Evolutionary conservation across 53 echinoderm and acorn worm genomes (phyloP).

Genomic region (Crossaster papposus): DNA sequence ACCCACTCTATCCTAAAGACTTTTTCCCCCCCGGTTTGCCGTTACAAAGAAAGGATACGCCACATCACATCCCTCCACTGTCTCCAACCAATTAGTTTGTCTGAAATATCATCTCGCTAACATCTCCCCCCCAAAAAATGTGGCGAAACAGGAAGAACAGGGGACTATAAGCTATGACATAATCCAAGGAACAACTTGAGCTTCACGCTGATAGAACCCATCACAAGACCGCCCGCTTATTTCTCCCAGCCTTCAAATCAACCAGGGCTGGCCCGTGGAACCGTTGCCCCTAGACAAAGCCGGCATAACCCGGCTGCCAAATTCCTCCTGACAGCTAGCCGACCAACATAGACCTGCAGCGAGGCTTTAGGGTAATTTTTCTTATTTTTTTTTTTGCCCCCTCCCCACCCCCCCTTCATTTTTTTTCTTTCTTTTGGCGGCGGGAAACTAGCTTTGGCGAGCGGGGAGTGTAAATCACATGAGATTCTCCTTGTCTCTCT

Average conservation of each 20-base stretch:
- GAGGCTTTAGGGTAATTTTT: neutral
- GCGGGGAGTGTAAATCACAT: constrained; percentile 6
- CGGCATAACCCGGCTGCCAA: constrained; percentile 29
- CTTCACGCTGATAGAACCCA: constrained; percentile 42
- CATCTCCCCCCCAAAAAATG: too few species aligned
- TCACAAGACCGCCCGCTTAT: constrained; percentile 51
- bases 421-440: neutral
- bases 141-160: neutral
- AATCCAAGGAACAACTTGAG: constrained; percentile 32
- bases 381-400: too few species aligned
- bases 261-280: neutral
- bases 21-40: neutral
- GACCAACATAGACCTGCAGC: constrained; percentile 17
- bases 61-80: neutral
- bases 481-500: constrained; percentile 33
- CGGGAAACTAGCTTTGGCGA: neutral
- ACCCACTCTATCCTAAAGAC: too few species aligned
- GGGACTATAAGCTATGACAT: neutral
- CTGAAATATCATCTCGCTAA: constrained; percentile 37
- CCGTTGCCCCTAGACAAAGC: constrained; percentile 33
- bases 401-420: neutral
- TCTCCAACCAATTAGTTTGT: constrained; percentile 35
- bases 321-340: constrained; percentile 49
- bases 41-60: neutral
- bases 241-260: constrained; percentile 34